Percentiles rank a stretch among this genome's conserved stretches.
Conservation (phyloP, 2,113 vertebrate species). For the Gasterosteus aculeatus region DNA sequence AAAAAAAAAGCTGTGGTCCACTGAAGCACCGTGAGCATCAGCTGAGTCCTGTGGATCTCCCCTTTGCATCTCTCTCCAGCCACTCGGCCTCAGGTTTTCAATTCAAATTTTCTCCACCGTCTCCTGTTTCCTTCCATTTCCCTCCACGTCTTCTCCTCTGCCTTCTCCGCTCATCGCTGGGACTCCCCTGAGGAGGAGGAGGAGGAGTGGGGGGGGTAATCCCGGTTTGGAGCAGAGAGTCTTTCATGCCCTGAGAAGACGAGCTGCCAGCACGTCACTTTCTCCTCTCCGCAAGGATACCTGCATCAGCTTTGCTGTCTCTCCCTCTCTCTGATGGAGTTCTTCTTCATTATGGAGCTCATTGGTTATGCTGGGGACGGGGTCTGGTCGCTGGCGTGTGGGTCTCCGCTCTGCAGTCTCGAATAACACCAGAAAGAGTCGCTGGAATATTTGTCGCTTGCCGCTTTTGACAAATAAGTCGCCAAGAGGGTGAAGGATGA, state of each 20-base stretch:
- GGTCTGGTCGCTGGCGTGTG: background rate
- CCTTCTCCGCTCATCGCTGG: conserved; percentile 59
- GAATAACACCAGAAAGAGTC: no score
- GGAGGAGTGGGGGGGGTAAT: conserved; percentile 45
- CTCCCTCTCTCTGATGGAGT: conserved; percentile 25
- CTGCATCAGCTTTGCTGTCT: conserved; percentile 32
- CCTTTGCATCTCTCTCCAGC: conserved; percentile 47
- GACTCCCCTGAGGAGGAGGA: conserved; percentile 62
- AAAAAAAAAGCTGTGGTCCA: conserved; percentile 44
- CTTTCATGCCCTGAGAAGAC: conserved; percentile 77
- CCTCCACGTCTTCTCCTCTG: conserved; percentile 54
- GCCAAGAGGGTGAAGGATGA: no score
- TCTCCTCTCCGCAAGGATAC: conserved; percentile 44
- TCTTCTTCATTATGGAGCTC: conserved; percentile 51
- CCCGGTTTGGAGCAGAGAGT: conserved; percentile 62
- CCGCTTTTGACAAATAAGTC: no score
- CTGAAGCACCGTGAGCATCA: conserved; percentile 17
- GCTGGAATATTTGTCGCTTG: no score
- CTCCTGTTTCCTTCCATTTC: conserved; percentile 60
- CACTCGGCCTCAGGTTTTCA: conserved; percentile 41
- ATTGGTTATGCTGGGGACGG: conserved; percentile 36
- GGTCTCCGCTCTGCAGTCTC: no score
- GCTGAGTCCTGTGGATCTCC: conserved; percentile 33
- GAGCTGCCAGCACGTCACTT: conserved; percentile 45
- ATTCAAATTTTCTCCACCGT: conserved; percentile 37